A percentile compares a stretch with the other conserved stretches of the same genome.
Evolutionary conservation across 1,140 invertebrate species (phyloP).

Genomic region (Luehdorfia chinensis): DNA sequence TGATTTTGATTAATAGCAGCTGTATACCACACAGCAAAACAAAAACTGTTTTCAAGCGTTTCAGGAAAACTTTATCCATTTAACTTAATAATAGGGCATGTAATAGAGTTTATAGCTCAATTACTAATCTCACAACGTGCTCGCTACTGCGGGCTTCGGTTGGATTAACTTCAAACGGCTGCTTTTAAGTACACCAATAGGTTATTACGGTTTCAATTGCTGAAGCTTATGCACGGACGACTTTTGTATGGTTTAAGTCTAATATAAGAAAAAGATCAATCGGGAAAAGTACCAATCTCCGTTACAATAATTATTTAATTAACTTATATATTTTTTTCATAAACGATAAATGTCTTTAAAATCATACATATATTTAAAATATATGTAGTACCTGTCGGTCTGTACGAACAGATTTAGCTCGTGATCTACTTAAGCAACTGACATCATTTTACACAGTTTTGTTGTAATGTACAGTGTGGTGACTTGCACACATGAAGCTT

Average conservation of each 20-base stretch:
- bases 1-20: background rate
- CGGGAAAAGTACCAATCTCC: no score
- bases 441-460: no score
- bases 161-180: slow-evolving; percentile 39
- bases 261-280: no score
- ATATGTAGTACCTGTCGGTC: no score
- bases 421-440: no score
- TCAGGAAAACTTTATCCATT: slow-evolving; percentile 61
- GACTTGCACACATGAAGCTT: no score
- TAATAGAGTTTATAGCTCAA: slow-evolving; percentile 62
- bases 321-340: no score
- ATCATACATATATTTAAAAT: no score
- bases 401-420: no score
- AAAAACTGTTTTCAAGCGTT: slow-evolving; percentile 50
- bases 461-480: no score
- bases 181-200: slow-evolving; percentile 25
- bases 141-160: slow-evolving; percentile 22
- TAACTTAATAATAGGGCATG: slow-evolving; percentile 61
- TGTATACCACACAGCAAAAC: slow-evolving; percentile 23
- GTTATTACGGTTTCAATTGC: slow-evolving; percentile 29
- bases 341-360: no score
- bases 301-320: no score
- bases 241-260: background rate
- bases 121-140: slow-evolving; percentile 61
- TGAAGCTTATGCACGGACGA: background rate